These are phyloP conservation scores for Asteroscopus sphinx DNA, from an alignment of 2,888 invertebrate species.

Conservation along the genomic window DNA sequence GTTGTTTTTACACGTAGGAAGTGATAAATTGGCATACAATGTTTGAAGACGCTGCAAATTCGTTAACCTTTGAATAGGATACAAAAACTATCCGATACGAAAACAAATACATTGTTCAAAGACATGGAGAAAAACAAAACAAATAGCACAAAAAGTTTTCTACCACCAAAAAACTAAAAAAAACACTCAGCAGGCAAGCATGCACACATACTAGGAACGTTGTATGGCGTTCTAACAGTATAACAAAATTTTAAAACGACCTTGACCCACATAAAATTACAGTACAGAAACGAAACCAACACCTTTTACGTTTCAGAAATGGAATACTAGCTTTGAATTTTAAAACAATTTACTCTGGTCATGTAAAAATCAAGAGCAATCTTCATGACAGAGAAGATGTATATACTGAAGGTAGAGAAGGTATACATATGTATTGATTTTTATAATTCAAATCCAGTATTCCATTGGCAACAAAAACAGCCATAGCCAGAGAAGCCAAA, in stretches of 20 bases:
- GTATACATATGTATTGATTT: background rate
- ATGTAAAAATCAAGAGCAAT: slow-evolving; percentile 2
- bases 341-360: too few species aligned
- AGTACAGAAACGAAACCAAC: slow-evolving; percentile 70
- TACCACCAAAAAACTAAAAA: slow-evolving; percentile 69
- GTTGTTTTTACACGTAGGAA: slow-evolving; percentile 27
- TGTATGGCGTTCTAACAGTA: slow-evolving; percentile 68
- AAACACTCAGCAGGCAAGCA: slow-evolving; percentile 84
- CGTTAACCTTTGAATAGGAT: slow-evolving; percentile 43
- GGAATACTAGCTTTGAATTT: slow-evolving; percentile 71
- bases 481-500: slow-evolving; percentile 81
- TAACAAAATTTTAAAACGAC: slow-evolving; percentile 65
- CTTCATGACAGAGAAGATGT: too few species aligned
- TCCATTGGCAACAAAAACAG: slow-evolving; percentile 66
- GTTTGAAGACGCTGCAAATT: slow-evolving; percentile 33
- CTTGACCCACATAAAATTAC: slow-evolving; percentile 69
- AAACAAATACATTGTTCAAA: slow-evolving; percentile 40
- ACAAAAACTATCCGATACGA: slow-evolving; percentile 41
- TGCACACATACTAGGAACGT: slow-evolving; percentile 84
- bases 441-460: slow-evolving; percentile 63
- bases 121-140: slow-evolving; percentile 49
- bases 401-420: background rate
- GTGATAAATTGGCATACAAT: slow-evolving; percentile 40
- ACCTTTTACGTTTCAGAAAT: slow-evolving; percentile 71
- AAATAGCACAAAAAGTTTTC: slow-evolving; percentile 49